Evolutionary conservation across 2,113 vertebrate genomes (phyloP), one percentile per base, ranked within the genome.

Genomic region (Heliornis fulica): DNA sequence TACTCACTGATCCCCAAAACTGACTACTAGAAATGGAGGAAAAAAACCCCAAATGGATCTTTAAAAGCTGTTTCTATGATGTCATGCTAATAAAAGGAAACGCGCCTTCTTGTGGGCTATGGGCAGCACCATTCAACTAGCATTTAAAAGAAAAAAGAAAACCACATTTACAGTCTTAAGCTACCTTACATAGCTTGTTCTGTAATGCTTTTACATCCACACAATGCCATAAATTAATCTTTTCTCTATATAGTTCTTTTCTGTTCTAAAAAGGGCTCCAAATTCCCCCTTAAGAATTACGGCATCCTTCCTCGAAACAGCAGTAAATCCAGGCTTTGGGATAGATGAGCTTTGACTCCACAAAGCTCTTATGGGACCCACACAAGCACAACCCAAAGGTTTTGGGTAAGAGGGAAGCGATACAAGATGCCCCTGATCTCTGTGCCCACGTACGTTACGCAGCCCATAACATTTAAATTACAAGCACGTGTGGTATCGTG

Each of bases 401-500:
- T 81, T 53, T 15, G 48, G 17, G 71, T 57, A 80, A 53, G 15
- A 77, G 64, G 41, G 77, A 82, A 87, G 69, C 3, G 0, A 38
- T 46, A 59, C 23, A 50, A 61, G 82, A 86, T 34, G 59, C 59
- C 75, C 34, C 12, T 71, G 84, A 83, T 83, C 45, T 66, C 34
- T 61, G 57, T 79, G 56, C 87, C 40, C 59, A 76, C 85, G 40
- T 59, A 70, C 60, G 71, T 63, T 94, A 83, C 26, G 10, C 28
- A 60, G 77, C 64, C 89, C 69, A 5, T 66, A 79, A 84, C 77
- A 65, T 74, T 88, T 92, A 93, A 96, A 97, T 96, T 90, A 84
- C 89, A 97, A 97, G 92, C 89, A 96, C 3, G 19, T 97, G 97
- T 53, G 61, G 45, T 60, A 83, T 94, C 86, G 81, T 60, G 16